Evolutionary conservation across 2,797 vertebrate species (phyloP).

Genomic region (Chiropotes sagulatus): DNA sequence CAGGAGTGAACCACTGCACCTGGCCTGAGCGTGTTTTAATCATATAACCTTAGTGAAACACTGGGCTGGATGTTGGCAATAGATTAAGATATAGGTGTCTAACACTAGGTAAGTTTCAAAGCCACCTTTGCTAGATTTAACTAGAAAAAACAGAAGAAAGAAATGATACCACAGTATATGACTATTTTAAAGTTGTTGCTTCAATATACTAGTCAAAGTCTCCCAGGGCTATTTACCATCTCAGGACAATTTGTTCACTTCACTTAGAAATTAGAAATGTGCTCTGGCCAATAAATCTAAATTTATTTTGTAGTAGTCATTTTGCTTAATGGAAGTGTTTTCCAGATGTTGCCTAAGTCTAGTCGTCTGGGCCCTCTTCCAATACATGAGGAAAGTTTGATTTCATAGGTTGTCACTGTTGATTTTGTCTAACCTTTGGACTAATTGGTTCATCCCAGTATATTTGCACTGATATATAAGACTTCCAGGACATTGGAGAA

Average conservation of each 20-base stretch:
- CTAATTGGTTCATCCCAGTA: constrained; percentile 82
- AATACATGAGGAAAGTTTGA: constrained; percentile 86
- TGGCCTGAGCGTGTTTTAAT: background rate
- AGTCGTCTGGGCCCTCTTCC: constrained; percentile 84
- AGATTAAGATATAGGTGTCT: background rate
- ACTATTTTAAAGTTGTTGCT: constrained; percentile 57
- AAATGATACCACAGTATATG: constrained; percentile 25
- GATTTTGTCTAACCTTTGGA: constrained; percentile 82
- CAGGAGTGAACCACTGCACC: background rate
- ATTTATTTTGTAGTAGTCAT: constrained; percentile 83
- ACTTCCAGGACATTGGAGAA: constrained; percentile 64
- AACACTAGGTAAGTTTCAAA: background rate
- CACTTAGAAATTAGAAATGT: constrained; percentile 82
- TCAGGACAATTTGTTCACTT: constrained; percentile 85
- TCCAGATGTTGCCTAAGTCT: constrained; percentile 87
- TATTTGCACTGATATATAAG: constrained; percentile 85
- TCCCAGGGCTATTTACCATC: constrained; percentile 74
- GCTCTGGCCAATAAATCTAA: constrained; percentile 83
- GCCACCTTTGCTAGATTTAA: constrained; percentile 58
- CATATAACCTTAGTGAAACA: background rate
- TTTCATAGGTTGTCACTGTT: constrained; percentile 85
- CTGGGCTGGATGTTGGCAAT: background rate
- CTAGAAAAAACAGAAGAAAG: constrained; percentile 42
- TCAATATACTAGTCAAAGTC: constrained; percentile 29
- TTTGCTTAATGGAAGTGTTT: constrained; percentile 87